Conservation (phyloP, 1,140 invertebrate species). For the Leptoteleia sp. region DNA sequence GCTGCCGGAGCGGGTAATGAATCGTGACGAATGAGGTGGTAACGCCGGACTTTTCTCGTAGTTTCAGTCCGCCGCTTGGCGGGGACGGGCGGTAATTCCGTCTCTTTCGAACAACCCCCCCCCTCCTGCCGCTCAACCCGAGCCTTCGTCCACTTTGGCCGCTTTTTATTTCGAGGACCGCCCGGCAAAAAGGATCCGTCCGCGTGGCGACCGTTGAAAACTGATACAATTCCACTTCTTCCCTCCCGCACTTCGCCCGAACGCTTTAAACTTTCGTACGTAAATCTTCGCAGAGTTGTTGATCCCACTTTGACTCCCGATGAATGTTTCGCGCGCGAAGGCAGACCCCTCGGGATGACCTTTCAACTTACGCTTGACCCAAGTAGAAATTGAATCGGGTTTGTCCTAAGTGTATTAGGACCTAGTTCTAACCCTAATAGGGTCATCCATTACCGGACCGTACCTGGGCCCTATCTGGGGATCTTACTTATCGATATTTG, state of each 20-base stretch:
- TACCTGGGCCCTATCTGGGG: too few relatives aligned
- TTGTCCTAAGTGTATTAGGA: too few relatives aligned
- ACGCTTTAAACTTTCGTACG: conserved; percentile 25
- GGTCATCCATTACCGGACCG: too few relatives aligned
- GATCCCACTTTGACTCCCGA: conserved; percentile 5
- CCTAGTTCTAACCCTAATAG: too few relatives aligned
- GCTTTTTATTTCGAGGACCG: conserved; percentile 18
- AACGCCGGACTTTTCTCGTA: conserved; percentile 47
- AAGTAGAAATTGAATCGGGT: too few relatives aligned
- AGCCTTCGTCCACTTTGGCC: conserved; percentile 6
- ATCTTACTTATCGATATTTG: too few relatives aligned
- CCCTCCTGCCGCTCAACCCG: too few relatives aligned
- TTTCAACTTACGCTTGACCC: too few relatives aligned
- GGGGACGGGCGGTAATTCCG: conserved; percentile 11
- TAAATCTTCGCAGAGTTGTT: conserved; percentile 31
- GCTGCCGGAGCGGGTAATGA: conserved; percentile 38
- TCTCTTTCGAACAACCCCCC: conserved; percentile 26
- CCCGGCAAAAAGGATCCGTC: conserved; percentile 12
- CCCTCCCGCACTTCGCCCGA: too few relatives aligned
- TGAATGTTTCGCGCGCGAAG: too few relatives aligned
- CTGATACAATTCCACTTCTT: conserved; percentile 17
- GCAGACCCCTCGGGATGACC: too few relatives aligned
- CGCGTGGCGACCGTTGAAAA: too few relatives aligned
- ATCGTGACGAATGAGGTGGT: conserved; percentile 54
- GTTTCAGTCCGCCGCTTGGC: conserved; percentile 27